These are phyloP conservation scores for Chrysemys picta DNA, from an alignment of 2,113 vertebrate genomes.

Conservation along the genomic window DNA sequence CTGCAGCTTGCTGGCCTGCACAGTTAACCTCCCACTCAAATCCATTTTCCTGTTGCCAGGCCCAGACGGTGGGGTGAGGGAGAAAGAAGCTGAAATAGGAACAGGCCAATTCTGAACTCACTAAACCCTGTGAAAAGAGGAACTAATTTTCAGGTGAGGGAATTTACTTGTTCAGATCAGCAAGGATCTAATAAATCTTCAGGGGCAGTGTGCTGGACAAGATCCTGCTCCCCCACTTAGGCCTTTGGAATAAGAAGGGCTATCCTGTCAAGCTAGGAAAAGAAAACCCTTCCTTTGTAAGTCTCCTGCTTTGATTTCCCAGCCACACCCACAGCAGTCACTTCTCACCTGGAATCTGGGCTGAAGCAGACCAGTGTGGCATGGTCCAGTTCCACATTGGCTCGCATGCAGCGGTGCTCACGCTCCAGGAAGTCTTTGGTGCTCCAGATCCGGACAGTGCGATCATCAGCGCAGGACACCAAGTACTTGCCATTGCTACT, in stretches of 20 bases:
- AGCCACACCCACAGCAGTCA: background rate
- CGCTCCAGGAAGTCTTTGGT: conserved; percentile 91
- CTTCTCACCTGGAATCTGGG: conserved; percentile 89
- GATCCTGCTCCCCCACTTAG: background rate
- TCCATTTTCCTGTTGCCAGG: background rate
- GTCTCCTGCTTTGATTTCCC: background rate
- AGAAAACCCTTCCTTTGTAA: background rate
- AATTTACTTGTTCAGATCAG: background rate
- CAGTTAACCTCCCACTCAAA: background rate
- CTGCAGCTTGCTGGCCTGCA: background rate
- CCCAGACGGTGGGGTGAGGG: background rate
- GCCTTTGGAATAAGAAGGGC: background rate
- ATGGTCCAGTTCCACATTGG: conserved; percentile 91
- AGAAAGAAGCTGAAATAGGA: background rate
- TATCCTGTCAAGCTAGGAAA: background rate
- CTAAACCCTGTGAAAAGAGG: background rate
- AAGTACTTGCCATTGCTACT: conserved; percentile 96
- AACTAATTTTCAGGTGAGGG: background rate
- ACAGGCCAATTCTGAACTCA: background rate
- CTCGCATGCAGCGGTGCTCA: conserved; percentile 90
- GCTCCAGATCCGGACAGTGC: conserved; percentile 94
- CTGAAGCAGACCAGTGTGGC: conserved; percentile 91
- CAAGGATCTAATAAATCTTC: background rate
- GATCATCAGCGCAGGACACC: conserved; percentile 92
- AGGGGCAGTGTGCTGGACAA: background rate